These are phyloP conservation scores for Drosophila anomalipes DNA, from an alignment of 2,888 invertebrate genomes.

Conservation along the genomic window DNA sequence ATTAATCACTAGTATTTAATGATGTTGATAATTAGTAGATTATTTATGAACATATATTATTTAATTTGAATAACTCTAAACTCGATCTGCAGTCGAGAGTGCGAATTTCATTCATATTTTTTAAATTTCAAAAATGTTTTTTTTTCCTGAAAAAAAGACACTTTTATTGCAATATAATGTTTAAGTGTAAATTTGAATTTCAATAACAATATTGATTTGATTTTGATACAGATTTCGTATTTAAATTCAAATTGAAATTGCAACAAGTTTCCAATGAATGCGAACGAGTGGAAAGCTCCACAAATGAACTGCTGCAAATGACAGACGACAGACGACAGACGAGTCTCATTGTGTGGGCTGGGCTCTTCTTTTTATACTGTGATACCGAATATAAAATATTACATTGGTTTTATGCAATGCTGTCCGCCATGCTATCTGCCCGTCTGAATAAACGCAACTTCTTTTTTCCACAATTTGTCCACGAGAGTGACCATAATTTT, in stretches of 20 bases:
- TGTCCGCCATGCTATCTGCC: background rate
- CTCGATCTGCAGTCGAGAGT: background rate
- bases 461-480: no score
- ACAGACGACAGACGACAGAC: conserved; percentile 37
- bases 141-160: background rate
- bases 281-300: conserved; percentile 1
- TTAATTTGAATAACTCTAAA: background rate
- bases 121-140: background rate
- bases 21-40: background rate
- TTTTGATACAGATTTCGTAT: background rate
- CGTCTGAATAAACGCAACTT: background rate
- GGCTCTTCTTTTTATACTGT: background rate
- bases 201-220: background rate
- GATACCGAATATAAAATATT: background rate
- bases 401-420: no score
- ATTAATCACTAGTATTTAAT: no score
- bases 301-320: conserved; percentile 51
- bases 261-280: conserved; percentile 73
- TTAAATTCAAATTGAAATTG: conserved; percentile 48
- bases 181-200: background rate
- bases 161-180: no score
- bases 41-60: background rate
- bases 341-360: background rate
- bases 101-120: background rate
- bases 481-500: no score